Evolutionary conservation across 2,113 vertebrate species (phyloP).

Genomic region (Tachycineta bicolor): DNA sequence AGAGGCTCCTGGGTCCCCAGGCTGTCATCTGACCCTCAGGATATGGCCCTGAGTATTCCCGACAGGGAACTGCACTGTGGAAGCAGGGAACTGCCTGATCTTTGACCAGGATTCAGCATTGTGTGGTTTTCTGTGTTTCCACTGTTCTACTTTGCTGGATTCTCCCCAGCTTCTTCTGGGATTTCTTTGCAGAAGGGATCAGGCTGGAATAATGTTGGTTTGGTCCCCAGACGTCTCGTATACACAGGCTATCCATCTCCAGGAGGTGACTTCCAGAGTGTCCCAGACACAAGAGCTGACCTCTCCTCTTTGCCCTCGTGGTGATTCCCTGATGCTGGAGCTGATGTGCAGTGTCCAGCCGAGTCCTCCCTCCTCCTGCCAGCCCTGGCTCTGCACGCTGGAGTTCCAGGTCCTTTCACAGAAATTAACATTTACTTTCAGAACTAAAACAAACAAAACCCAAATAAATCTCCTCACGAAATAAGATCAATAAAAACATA

Average conservation of each 20-base stretch:
- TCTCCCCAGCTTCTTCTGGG: not conserved
- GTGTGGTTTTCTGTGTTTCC: not conserved
- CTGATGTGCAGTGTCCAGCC: accelerated
- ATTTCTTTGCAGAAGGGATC: not conserved
- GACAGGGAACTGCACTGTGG: accelerated
- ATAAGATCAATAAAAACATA: not conserved
- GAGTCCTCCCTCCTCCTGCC: not conserved
- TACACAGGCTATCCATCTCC: not conserved
- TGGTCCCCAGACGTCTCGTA: not conserved
- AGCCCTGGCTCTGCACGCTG: not conserved
- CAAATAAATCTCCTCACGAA: not conserved
- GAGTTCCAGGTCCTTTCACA: not conserved
- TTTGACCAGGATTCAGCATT: not conserved
- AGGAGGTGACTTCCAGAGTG: not conserved
- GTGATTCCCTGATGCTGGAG: not conserved
- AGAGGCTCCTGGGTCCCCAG: not conserved
- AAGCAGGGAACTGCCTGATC: not conserved
- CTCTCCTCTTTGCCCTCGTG: not conserved
- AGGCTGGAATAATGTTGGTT: not conserved
- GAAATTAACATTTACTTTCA: constrained; percentile 18
- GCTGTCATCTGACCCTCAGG: not conserved
- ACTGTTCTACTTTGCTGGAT: not conserved
- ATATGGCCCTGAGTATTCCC: not conserved
- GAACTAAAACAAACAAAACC: not conserved
- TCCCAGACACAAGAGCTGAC: not conserved